Evolutionary conservation across 2,888 invertebrate species (phyloP).

Genomic region (Lomographa bimaculata): DNA sequence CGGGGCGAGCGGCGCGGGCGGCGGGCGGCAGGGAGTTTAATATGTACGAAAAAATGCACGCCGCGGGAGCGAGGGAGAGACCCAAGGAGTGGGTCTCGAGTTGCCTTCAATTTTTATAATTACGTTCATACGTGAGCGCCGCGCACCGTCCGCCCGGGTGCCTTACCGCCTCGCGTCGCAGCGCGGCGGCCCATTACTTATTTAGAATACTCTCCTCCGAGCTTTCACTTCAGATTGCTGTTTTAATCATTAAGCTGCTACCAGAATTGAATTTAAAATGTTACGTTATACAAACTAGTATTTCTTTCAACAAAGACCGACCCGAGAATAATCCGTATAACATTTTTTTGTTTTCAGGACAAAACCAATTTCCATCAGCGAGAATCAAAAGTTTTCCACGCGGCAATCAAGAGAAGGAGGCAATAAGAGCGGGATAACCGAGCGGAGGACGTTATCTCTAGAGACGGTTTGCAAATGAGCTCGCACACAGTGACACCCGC

Average conservation of each 20-base stretch:
- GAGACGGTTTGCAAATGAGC: slow-evolving; percentile 84
- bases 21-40: slow-evolving; percentile 74
- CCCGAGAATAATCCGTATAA: slow-evolving; percentile 22
- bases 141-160: slow-evolving; percentile 48
- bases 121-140: slow-evolving; percentile 85
- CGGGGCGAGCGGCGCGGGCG: slow-evolving; percentile 62
- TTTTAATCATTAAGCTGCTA: slow-evolving; percentile 55
- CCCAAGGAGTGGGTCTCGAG: slow-evolving; percentile 68
- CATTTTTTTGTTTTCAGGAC: slow-evolving; percentile 66
- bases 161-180: slow-evolving; percentile 39
- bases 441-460: slow-evolving; percentile 81
- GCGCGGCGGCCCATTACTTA: slow-evolving; percentile 54
- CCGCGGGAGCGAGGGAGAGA: slow-evolving; percentile 75
- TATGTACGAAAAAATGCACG: slow-evolving; percentile 84
- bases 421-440: slow-evolving; percentile 81
- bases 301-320: slow-evolving; percentile 7
- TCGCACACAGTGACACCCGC: slow-evolving; percentile 63
- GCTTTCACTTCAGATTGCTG: slow-evolving; percentile 53
- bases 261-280: slow-evolving; percentile 36
- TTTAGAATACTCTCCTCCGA: slow-evolving; percentile 60
- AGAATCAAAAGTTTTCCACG: slow-evolving; percentile 75
- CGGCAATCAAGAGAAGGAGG: slow-evolving; percentile 80
- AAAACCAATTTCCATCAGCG: slow-evolving; percentile 74
- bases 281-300: neutral
- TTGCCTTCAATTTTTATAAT: slow-evolving; percentile 83